A percentile compares a stretch with the other conserved stretches of the same genome.
phyloP scores from a whole-genome alignment of 2,888 invertebrate species.

The Tuberolachnus salignus region DNA sequence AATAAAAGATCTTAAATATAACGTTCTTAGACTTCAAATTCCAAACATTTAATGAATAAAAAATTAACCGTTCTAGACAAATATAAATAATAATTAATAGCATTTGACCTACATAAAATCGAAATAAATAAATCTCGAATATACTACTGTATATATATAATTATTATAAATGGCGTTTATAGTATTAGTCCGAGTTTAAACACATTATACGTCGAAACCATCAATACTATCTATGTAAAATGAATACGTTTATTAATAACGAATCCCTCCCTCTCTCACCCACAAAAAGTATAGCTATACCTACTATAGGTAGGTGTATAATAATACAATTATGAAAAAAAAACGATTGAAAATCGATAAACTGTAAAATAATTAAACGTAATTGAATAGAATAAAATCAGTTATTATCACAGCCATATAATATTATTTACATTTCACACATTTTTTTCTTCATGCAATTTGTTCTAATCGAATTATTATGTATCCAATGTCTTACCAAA shows the following conservation, averaged over 20 bases:
- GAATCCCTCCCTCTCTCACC: too few relatives aligned
- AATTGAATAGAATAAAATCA: neutral
- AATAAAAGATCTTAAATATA: conserved; percentile 13
- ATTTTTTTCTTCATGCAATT: conserved; percentile 1
- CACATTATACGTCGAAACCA: too few relatives aligned
- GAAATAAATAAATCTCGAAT: neutral
- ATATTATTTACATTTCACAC: neutral
- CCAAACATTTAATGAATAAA: neutral
- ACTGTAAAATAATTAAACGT: neutral
- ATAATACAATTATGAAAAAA: neutral
- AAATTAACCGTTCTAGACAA: neutral
- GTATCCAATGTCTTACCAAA: conserved; percentile 11
- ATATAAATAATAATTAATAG: neutral
- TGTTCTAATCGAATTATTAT: conserved; percentile 12
- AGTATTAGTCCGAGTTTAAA: too few relatives aligned
- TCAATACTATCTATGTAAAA: too few relatives aligned
- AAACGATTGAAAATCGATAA: neutral
- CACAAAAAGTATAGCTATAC: too few relatives aligned
- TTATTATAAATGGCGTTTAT: too few relatives aligned
- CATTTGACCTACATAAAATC: neutral
- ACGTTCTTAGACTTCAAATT: neutral
- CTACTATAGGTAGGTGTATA: too few relatives aligned
- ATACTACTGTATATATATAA: too few relatives aligned
- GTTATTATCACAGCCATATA: neutral
- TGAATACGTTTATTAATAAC: too few relatives aligned